These are phyloP conservation scores for Muscicapa comitata DNA, from an alignment of 2,797 vertebrate genomes.

Conservation along the genomic window DNA sequence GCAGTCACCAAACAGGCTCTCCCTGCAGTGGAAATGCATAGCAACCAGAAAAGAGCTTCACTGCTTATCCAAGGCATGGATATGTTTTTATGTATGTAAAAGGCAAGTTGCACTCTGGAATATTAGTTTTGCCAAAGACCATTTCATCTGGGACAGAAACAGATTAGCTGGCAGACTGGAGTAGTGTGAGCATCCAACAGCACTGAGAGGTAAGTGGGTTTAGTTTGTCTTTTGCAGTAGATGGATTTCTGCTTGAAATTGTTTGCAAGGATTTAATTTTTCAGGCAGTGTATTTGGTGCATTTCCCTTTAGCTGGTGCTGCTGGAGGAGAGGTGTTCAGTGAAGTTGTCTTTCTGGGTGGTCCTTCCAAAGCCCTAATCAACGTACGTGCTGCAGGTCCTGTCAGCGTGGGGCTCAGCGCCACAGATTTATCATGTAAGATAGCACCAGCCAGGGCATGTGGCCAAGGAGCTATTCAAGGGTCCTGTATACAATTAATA, in stretches of 20 bases:
- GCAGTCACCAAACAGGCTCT: background rate
- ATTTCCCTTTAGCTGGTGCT: background rate
- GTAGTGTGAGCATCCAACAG: fast-evolving
- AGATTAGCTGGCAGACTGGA: background rate
- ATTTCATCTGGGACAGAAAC: background rate
- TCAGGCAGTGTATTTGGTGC: background rate
- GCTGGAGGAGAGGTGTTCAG: background rate
- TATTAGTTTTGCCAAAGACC: background rate
- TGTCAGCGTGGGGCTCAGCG: background rate
- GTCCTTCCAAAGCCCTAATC: background rate
- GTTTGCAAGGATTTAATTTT: constrained; percentile 19
- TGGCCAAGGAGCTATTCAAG: background rate
- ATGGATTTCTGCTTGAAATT: background rate
- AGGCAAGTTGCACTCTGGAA: background rate
- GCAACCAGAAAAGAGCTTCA: background rate
- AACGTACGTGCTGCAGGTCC: fast-evolving
- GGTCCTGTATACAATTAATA: background rate
- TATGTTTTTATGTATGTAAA: background rate
- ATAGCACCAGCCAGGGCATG: background rate
- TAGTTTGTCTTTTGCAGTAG: background rate
- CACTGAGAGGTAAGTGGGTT: background rate
- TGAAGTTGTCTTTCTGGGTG: constrained; percentile 3
- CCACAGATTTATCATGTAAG: background rate
- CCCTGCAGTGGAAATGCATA: background rate
- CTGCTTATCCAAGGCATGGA: background rate